Evolutionary conservation across 2,888 invertebrate species (phyloP).

Genomic region (Artemia sinica): DNA sequence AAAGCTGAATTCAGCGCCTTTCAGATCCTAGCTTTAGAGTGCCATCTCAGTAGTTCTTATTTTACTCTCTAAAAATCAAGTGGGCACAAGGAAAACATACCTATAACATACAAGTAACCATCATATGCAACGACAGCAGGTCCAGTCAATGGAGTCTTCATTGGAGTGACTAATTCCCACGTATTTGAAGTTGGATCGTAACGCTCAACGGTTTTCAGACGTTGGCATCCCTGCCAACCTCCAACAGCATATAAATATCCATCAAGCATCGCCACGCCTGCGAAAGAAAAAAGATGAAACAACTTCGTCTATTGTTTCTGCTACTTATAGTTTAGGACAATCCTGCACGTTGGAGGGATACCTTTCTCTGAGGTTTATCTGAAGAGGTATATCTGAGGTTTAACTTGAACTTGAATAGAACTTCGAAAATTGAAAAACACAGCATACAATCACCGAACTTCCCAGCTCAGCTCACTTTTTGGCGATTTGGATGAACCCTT

Average conservation of each 20-base stretch:
- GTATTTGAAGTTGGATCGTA: constrained; percentile 35
- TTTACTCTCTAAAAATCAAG: no score
- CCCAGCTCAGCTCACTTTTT: no score
- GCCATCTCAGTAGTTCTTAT: background rate
- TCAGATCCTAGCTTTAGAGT: background rate
- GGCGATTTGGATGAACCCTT: no score
- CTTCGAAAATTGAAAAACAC: no score
- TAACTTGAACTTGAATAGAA: no score
- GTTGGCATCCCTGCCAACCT: constrained; percentile 35
- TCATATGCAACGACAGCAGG: constrained; percentile 35
- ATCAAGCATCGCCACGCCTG: constrained; percentile 36
- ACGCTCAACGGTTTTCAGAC: constrained; percentile 35
- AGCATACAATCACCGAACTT: no score
- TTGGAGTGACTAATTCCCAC: constrained; percentile 34
- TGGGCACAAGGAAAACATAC: constrained; percentile 26
- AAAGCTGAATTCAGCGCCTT: background rate
- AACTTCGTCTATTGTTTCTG: no score
- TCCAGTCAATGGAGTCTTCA: constrained; percentile 36
- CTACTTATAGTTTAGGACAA: no score
- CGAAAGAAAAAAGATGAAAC: constrained; percentile 9
- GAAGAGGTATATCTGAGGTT: no score
- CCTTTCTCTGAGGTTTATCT: no score
- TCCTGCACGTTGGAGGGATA: no score
- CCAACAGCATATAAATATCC: constrained; percentile 38
- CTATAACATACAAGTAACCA: constrained; percentile 35